phyloP scores from a whole-genome alignment of 2,888 invertebrate genomes.

The Orthosia cruda region DNA sequence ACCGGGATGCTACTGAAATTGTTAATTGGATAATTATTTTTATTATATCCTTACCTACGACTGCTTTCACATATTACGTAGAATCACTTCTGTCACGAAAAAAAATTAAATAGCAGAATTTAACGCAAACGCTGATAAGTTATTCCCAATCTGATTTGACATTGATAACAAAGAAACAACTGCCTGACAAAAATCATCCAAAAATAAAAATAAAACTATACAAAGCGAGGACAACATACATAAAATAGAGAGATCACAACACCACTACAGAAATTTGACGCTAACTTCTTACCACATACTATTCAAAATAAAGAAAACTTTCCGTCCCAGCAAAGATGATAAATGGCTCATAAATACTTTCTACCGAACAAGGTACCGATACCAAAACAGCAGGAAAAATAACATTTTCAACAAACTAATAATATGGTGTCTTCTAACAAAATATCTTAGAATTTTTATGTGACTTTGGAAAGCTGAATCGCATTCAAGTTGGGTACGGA shows the following conservation, averaged over 20 bases:
- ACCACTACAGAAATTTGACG: constrained; percentile 8
- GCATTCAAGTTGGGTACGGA: constrained; percentile 48
- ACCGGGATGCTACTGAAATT: too few species aligned
- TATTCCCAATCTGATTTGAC: too few species aligned
- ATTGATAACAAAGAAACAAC: too few species aligned
- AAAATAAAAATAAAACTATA: too few species aligned
- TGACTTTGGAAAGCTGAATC: constrained; percentile 61
- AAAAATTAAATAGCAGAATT: too few species aligned
- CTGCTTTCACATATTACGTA: too few species aligned
- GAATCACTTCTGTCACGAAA: too few species aligned
- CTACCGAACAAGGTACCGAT: constrained; percentile 26
- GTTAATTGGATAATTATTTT: too few species aligned
- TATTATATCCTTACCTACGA: too few species aligned
- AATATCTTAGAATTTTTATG: constrained; percentile 64
- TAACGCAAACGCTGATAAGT: too few species aligned
- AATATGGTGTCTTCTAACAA: constrained; percentile 53
- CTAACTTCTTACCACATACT: constrained; percentile 9
- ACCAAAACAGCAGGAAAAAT: constrained; percentile 57
- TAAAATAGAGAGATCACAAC: not conserved
- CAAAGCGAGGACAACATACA: too few species aligned
- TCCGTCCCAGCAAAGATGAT: constrained; percentile 44
- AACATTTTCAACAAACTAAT: constrained; percentile 24
- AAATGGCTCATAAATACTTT: constrained; percentile 54
- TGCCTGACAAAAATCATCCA: not conserved
- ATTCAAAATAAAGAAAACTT: constrained; percentile 17